Evolutionary conservation across 1,140 invertebrate genomes (phyloP), one percentile per base, ranked within the genome.

Genomic region (Brachystomella parvula): DNA sequence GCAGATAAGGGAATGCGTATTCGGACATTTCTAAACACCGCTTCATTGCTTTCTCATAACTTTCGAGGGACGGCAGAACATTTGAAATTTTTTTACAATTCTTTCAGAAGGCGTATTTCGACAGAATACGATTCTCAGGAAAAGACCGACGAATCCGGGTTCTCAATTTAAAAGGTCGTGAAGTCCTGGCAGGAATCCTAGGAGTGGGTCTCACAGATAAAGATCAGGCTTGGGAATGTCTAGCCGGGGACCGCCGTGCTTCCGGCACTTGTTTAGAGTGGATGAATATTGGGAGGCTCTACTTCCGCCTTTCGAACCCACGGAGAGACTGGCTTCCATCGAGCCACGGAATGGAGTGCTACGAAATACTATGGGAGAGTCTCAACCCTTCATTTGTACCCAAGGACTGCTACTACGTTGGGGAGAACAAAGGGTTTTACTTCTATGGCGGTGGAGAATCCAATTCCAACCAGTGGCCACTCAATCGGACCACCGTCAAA

Each of bases 401-500:
- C 0, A 87, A 84, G 6, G 92, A 94, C 74, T 94, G 91, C 76
- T 92, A 89, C 75, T 87, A 89, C 71, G 84, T 88, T 81, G 65
- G 61, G 21, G 69, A 74, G 29, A 64, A 56, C 28, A 26, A 56
- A 3, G 67, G 70, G 2, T 64, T 64, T 39, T 39, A 68, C 26
- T 73, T 66, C 24, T 71, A 71, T 56, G 90, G 90, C 0, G 89
- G 88, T 1, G 90, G 90, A 0, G 86, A 90, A 65, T 86, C 87
- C 1, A 78, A 83, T 26, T 85, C 85, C 61, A 83, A 88, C 73
- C 84, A 86, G 0, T 93, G 90, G 86, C 90, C 89, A 0, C 77
- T 93, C 0, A 86, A 90, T 73, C 82, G 83, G 29, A 86, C 85
- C 0, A 79, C 81, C 26, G 83, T 92, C 12, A 83, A 87, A 12